phyloP scores from a whole-genome alignment of 2,888 invertebrate species.

The Yponomeuta malinellus region DNA sequence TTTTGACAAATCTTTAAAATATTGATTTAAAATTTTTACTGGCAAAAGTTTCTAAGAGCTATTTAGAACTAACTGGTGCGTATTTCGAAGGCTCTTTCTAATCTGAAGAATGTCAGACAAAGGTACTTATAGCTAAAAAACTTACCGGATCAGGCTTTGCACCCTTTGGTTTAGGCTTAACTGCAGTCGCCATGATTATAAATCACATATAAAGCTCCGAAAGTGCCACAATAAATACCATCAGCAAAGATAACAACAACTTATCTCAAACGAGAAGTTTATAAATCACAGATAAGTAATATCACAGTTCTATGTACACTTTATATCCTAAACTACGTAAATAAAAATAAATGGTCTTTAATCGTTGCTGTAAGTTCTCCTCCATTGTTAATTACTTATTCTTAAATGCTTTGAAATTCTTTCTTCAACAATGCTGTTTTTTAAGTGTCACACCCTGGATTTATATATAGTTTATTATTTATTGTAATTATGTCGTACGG shows the following conservation, averaged over 20 bases:
- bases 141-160: constrained; percentile 50
- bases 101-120: constrained; percentile 4
- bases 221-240: constrained; percentile 58
- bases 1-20: too few species aligned
- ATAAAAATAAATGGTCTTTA: too few species aligned
- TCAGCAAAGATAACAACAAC: neutral
- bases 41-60: too few species aligned
- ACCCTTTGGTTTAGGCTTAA: constrained; percentile 26
- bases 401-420: neutral
- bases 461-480: constrained; percentile 26
- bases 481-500: constrained; percentile 29
- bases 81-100: neutral
- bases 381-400: neutral
- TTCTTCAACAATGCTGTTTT: constrained; percentile 4
- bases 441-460: constrained; percentile 38
- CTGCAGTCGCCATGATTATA: constrained; percentile 59
- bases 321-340: constrained; percentile 18
- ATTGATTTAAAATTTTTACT: too few species aligned
- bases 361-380: neutral
- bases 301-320: constrained; percentile 41
- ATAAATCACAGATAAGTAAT: constrained; percentile 32
- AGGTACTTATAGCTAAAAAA: constrained; percentile 20
- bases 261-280: neutral
- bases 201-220: constrained; percentile 40
- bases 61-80: too few species aligned